Base-by-base conservation (phyloP, 2,797 vertebrate genomes). In the Hydrolagus colliei region DNA sequence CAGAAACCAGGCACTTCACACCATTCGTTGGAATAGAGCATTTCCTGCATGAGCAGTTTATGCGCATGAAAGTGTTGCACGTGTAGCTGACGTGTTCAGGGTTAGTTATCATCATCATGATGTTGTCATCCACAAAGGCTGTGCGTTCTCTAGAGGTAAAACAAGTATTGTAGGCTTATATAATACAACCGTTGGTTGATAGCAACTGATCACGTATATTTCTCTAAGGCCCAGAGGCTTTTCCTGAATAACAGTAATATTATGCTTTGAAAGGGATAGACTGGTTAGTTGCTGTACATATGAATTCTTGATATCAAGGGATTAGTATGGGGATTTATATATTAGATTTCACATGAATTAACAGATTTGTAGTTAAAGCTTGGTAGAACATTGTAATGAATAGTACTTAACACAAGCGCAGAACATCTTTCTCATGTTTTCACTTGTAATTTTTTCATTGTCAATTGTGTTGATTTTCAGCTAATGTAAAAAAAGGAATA, bases 401-500 rank as follows among this genome's bases (percentile, higher is more conserved):
- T 71, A 84, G 79, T 84, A 84, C n/a, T 84, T 71, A 84, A 84
- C 63, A 84, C 32, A 84, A 71, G 79, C 41, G 22, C 79, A 84
- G 79, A 68, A 68, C 79, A 84, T 84, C 11, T 79, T 79, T 79
- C 65, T 84, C 32, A 71, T 41, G 32, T 84, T 84, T 84, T 41
- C 63, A 84, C 65, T 41, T 84, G 79, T 84, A 84, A 71, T 84
- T 68, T 52, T 84, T 68, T 71, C 79, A 84, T 84, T 67, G 79
- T 84, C 65, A 67, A 65, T 61, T 11, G 79, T 84, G 79, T 84
- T 68, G 79, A 84, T 84, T 84, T 84, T 68, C 65, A 84, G 79
- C 79, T 84, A 84, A 84, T 84, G 79, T 84, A 68, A 71, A 84
- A 63, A 82, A 71, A 84, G 16, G 91, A 93, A 90, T 89, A 92